Evolutionary conservation across 2,113 vertebrate genomes (phyloP).

Genomic region (Trichomycterus rosablanca): DNA sequence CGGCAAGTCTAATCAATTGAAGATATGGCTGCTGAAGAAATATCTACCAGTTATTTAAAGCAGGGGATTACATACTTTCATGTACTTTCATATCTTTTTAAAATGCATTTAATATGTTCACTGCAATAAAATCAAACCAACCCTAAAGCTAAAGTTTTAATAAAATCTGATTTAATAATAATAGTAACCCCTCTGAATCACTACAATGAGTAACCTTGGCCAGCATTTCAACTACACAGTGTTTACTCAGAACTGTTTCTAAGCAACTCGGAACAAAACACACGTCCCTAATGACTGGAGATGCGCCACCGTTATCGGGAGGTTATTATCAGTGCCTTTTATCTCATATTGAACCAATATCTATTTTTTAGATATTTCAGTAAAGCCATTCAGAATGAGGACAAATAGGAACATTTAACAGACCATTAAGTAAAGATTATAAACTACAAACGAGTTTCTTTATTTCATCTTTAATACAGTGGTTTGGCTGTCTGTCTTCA

Average conservation of each 20-base stretch:
- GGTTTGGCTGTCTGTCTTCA: conserved; percentile 16
- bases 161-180: conserved; percentile 17
- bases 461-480: conserved; percentile 27
- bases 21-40: no score
- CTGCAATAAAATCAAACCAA: neutral
- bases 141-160: conserved; percentile 1
- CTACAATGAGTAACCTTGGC: conserved; percentile 13
- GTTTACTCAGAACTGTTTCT: conserved; percentile 33
- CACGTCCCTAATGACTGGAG: conserved; percentile 25
- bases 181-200: conserved; percentile 19
- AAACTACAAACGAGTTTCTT: conserved; percentile 7
- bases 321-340: conserved; percentile 32
- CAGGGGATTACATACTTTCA: no score
- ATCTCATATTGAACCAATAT: conserved; percentile 37
- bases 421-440: conserved; percentile 8
- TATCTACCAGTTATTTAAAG: no score
- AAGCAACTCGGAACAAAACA: conserved; percentile 44
- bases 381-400: conserved; percentile 8
- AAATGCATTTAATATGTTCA: neutral
- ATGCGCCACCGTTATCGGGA: conserved; percentile 37
- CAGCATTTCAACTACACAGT: conserved; percentile 28
- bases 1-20: no score
- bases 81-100: no score
- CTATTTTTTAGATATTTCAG: conserved; percentile 39
- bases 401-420: conserved; percentile 40